Conservation (phyloP, 2,113 vertebrate genomes). For the Heterotis niloticus region DNA sequence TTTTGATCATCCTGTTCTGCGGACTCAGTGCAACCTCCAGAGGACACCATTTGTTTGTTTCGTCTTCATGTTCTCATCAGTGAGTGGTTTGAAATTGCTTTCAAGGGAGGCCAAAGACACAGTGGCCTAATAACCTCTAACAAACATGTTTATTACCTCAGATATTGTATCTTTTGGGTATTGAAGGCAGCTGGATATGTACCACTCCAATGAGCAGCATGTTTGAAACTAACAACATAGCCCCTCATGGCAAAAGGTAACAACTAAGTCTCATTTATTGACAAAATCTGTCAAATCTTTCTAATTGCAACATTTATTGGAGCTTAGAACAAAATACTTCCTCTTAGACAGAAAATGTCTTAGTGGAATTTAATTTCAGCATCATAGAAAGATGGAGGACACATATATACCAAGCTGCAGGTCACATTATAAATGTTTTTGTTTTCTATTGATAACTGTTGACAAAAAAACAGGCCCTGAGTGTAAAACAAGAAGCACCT, state of each 20-base stretch:
- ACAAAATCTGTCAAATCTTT: neutral
- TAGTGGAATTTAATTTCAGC: no score
- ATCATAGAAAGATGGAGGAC: no score
- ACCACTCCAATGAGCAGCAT: neutral
- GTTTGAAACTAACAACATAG: no score
- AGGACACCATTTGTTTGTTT: conserved; percentile 8
- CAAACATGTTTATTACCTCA: conserved; percentile 26
- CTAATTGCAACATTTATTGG: no score
- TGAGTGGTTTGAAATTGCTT: conserved; percentile 16
- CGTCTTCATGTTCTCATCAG: neutral
- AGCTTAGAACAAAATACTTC: neutral
- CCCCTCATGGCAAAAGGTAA: no score
- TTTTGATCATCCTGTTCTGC: neutral
- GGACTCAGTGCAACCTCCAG: neutral
- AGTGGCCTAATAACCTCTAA: conserved; percentile 21
- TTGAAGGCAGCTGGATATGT: neutral
- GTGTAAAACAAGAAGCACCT: no score
- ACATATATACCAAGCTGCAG: no score
- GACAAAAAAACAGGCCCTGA: no score
- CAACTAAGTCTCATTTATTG: no score
- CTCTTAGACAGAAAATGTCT: neutral
- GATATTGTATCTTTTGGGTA: neutral
- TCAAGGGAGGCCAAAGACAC: conserved; percentile 7
- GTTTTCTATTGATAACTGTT: no score
- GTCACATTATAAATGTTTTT: no score